These are phyloP conservation scores for Macroramphosus scolopax DNA, from an alignment of 2,797 vertebrate species.

Conservation along the genomic window DNA sequence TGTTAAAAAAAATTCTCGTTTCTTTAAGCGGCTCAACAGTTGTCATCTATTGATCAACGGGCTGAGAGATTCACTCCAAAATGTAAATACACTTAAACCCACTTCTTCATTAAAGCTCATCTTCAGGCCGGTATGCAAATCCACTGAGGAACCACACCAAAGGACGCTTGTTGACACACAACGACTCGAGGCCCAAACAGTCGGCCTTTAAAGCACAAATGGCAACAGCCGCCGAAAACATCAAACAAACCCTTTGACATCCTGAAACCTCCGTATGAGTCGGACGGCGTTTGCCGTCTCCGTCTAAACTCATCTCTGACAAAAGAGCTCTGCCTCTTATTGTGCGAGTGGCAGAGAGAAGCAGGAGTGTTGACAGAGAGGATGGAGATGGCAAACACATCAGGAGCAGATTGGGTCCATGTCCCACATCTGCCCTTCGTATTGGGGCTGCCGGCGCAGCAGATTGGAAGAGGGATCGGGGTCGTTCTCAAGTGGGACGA, in stretches of 20 bases:
- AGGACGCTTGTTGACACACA: slow-evolving; percentile 41
- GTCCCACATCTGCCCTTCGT: slow-evolving; percentile 74
- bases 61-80: slow-evolving; percentile 34
- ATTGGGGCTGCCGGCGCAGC: slow-evolving; percentile 46
- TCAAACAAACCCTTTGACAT: slow-evolving; percentile 60
- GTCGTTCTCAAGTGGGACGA: slow-evolving; percentile 74
- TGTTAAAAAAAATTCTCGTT: no score
- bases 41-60: slow-evolving; percentile 41
- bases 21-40: slow-evolving; percentile 16
- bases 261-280: slow-evolving; percentile 44
- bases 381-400: slow-evolving; percentile 73
- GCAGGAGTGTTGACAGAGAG: slow-evolving; percentile 75
- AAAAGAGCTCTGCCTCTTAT: slow-evolving; percentile 65
- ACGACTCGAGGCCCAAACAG: slow-evolving; percentile 39
- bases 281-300: slow-evolving; percentile 55
- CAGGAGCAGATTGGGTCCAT: slow-evolving; percentile 66
- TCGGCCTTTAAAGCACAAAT: slow-evolving; percentile 48
- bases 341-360: slow-evolving; percentile 63
- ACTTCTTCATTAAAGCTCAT: slow-evolving; percentile 51
- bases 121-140: slow-evolving; percentile 57
- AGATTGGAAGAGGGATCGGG: slow-evolving; percentile 66
- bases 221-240: slow-evolving; percentile 57
- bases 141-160: slow-evolving; percentile 50
- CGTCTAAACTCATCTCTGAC: slow-evolving; percentile 60
- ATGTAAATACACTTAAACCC: slow-evolving; percentile 37